phyloP scores from a whole-genome alignment of 2,113 vertebrate species.

The Poeciliopsis prolifica region DNA sequence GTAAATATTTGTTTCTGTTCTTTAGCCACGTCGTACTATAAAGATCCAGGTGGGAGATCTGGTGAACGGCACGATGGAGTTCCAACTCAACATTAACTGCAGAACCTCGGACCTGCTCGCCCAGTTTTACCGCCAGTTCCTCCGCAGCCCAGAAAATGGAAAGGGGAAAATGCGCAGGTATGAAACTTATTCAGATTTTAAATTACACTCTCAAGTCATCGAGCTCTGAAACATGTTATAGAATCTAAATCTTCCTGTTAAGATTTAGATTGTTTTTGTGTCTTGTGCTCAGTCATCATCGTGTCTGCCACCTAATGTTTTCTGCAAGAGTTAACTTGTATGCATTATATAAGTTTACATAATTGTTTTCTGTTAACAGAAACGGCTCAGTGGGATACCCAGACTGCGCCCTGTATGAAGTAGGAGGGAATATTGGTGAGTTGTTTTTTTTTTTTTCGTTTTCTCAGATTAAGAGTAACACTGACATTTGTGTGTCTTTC shows the following conservation, averaged over 20 bases:
- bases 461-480: not conserved
- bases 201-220: too few relatives aligned
- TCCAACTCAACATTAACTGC: constrained; percentile 79
- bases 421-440: constrained; percentile 89
- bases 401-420: constrained; percentile 84
- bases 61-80: constrained; percentile 80
- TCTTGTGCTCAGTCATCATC: not conserved
- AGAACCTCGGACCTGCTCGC: constrained; percentile 82
- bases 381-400: constrained; percentile 71
- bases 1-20: not conserved
- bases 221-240: too few relatives aligned
- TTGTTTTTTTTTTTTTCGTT: not conserved
- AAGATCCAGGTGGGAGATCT: constrained; percentile 82
- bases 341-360: not conserved
- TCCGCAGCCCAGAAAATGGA: constrained; percentile 74
- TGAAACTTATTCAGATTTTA: not conserved
- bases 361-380: constrained; percentile 58
- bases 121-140: constrained; percentile 81
- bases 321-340: not conserved
- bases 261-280: not conserved
- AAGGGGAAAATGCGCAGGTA: constrained; percentile 73
- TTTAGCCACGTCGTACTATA: constrained; percentile 81
- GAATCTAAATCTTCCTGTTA: not conserved
- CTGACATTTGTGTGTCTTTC: constrained; percentile 68
- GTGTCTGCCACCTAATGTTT: not conserved